These are phyloP conservation scores for Panthera tigris DNA, from an alignment of 2,113 vertebrate genomes.

Conservation along the genomic window DNA sequence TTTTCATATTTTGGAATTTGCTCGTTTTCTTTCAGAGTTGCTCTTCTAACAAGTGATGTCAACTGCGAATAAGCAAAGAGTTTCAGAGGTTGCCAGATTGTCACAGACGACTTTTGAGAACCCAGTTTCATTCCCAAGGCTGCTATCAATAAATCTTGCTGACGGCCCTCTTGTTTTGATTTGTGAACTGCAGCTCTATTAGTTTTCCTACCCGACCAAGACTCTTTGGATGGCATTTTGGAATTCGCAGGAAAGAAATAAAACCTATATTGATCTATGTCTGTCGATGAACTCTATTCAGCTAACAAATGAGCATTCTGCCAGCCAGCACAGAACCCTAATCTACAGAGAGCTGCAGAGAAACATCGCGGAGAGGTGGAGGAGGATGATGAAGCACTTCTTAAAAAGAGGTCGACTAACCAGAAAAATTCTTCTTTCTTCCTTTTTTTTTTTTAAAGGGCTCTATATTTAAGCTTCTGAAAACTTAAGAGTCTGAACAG, in stretches of 20 bases:
- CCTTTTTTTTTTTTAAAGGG: constrained; percentile 65
- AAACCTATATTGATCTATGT: constrained; percentile 48
- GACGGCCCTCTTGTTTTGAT: constrained; percentile 91
- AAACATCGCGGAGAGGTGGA: constrained; percentile 61
- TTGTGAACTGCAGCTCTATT: constrained; percentile 88
- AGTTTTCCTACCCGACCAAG: constrained; percentile 88
- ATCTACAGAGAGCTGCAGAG: constrained; percentile 66
- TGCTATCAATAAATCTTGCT: constrained; percentile 94
- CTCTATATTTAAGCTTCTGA: constrained; percentile 76
- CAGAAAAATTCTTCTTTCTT: constrained; percentile 74
- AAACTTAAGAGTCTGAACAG: constrained; percentile 77
- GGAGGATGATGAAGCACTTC: constrained; percentile 78
- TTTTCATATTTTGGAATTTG: constrained; percentile 97
- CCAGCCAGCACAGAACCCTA: constrained; percentile 64
- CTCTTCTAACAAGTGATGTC: constrained; percentile 97
- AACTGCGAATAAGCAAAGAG: constrained; percentile 99
- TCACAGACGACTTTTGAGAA: constrained; percentile 93
- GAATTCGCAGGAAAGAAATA: constrained; percentile 63
- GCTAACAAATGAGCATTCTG: constrained; percentile 70
- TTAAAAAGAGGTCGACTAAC: constrained; percentile 70
- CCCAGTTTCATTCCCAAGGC: constrained; percentile 97
- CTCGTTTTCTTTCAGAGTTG: constrained; percentile 98
- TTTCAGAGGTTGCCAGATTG: constrained; percentile 97
- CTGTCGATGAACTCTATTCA: constrained; percentile 24
- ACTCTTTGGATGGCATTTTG: constrained; percentile 95